These are phyloP conservation scores for Acromyrmex heyeri DNA, from an alignment of 1,140 invertebrate genomes.

Conservation along the genomic window DNA sequence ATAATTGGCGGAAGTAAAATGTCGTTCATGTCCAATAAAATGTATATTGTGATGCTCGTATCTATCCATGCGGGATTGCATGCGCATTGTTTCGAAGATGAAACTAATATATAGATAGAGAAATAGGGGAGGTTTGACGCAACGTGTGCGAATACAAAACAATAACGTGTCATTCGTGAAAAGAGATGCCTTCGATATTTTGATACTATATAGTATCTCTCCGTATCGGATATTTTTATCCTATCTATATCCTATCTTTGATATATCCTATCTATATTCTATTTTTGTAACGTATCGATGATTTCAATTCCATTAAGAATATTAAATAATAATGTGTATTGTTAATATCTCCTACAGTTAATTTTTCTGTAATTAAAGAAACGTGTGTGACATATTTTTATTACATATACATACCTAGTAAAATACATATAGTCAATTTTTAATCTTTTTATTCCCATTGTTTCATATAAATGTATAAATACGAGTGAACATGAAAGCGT, in stretches of 20 bases:
- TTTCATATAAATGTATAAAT: slow-evolving; percentile 3
- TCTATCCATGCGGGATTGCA: neutral
- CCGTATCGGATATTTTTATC: slow-evolving; percentile 8
- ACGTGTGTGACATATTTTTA: neutral
- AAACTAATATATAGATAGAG: slow-evolving; percentile 17
- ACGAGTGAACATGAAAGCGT: neutral
- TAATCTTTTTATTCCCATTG: neutral
- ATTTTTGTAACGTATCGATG: neutral
- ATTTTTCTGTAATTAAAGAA: slow-evolving; percentile 15
- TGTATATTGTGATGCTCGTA: neutral
- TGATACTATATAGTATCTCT: neutral
- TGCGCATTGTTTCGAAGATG: slow-evolving; percentile 29
- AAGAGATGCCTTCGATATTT: slow-evolving; percentile 47
- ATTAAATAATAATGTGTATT: neutral
- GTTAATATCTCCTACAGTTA: neutral
- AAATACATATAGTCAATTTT: neutral
- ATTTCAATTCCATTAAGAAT: neutral
- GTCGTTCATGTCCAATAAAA: slow-evolving; percentile 26
- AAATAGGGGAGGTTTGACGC: slow-evolving; percentile 12
- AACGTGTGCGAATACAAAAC: slow-evolving; percentile 27
- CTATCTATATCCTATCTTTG: neutral
- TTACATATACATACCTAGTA: neutral
- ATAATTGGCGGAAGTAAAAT: slow-evolving; percentile 50
- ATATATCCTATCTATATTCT: neutral
- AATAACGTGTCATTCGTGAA: slow-evolving; percentile 32